A percentile compares a stretch with the other conserved stretches of the same genome.
These are phyloP conservation scores for Aplodontia rufa DNA, from an alignment of 2,113 vertebrate species.

Conservation along the genomic window DNA sequence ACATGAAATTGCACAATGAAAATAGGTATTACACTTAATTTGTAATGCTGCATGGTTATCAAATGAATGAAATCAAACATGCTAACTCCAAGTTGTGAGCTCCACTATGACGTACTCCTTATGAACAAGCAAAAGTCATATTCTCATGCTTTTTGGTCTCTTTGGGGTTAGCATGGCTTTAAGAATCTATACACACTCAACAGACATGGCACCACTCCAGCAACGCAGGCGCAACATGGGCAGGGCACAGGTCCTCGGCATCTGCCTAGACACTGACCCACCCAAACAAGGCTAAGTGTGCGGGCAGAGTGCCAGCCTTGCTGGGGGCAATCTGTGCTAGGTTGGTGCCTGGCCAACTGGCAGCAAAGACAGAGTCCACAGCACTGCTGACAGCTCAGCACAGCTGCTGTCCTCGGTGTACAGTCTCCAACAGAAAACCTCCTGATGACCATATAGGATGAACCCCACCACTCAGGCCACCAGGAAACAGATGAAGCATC, in stretches of 20 bases:
- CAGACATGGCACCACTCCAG: fast-evolving
- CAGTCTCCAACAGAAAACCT: background rate
- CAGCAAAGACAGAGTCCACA: background rate
- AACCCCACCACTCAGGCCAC: fast-evolving
- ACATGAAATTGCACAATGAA: constrained; percentile 36
- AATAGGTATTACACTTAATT: background rate
- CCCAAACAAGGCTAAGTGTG: too few species aligned
- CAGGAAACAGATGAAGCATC: background rate
- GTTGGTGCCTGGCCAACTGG: fast-evolving
- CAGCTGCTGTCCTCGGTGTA: background rate
- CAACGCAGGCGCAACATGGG: background rate
- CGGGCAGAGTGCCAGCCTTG: background rate
- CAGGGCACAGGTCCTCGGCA: background rate
- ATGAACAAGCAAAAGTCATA: background rate
- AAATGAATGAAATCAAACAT: background rate
- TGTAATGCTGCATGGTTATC: background rate
- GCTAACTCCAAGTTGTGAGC: background rate
- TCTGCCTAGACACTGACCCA: background rate
- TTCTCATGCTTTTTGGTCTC: background rate
- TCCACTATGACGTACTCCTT: background rate
- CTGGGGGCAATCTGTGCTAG: fast-evolving
- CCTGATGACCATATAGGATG: background rate
- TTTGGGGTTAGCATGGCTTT: background rate
- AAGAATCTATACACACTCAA: too few species aligned
- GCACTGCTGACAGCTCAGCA: background rate